phyloP scores from a whole-genome alignment of 2,113 vertebrate genomes.

The Aphelocoma coerulescens region DNA sequence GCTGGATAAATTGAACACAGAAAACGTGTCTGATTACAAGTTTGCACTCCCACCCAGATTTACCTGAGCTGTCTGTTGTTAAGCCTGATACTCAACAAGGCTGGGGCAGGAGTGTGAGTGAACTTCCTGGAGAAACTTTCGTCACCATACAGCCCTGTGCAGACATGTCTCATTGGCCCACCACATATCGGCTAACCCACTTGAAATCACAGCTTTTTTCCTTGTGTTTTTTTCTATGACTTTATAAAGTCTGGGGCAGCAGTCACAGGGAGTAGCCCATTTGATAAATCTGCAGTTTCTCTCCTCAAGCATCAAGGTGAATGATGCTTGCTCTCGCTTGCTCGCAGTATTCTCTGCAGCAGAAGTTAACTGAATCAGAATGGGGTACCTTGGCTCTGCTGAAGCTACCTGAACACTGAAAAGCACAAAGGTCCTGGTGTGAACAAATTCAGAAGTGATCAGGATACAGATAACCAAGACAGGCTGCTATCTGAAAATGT shows the following conservation, averaged over 20 bases:
- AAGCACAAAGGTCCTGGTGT: neutral
- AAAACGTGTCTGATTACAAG: neutral
- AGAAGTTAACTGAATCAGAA: neutral
- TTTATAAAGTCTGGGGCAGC: neutral
- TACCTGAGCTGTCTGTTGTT: neutral
- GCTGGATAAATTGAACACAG: neutral
- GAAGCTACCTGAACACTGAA: neutral
- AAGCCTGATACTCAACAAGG: neutral
- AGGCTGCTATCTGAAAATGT: neutral
- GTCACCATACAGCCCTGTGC: fast-evolving
- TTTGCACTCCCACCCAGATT: neutral
- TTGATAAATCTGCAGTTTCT: neutral
- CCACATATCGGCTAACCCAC: neutral
- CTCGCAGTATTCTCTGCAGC: neutral
- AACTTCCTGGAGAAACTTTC: neutral
- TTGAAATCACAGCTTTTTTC: neutral
- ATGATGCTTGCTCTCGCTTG: fast-evolving
- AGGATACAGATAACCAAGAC: neutral
- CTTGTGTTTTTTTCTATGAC: neutral
- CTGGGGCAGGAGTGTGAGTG: neutral
- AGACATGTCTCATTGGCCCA: neutral
- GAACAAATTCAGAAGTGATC: neutral
- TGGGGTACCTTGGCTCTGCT: neutral
- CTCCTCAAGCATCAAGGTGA: neutral
- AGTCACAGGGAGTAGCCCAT: neutral